Conservation (phyloP, 2,888 invertebrate genomes). For the Temnothorax unifasciatus region DNA sequence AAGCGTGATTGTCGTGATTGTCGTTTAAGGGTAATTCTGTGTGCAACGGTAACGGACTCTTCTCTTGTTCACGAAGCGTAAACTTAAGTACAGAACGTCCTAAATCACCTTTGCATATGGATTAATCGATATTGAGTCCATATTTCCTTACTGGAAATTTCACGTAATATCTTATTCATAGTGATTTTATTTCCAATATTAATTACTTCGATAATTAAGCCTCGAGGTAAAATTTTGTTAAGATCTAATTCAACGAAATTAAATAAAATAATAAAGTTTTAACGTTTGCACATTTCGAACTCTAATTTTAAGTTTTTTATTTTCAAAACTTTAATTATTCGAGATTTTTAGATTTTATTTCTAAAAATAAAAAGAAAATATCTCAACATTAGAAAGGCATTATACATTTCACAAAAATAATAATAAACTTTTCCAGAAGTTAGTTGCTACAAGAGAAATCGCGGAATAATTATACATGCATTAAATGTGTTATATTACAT, state of each 20-base stretch:
- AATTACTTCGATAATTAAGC: background rate
- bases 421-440: background rate
- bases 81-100: background rate
- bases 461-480: background rate
- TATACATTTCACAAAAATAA: background rate
- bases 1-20: background rate
- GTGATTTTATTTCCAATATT: background rate
- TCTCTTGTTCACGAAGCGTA: background rate
- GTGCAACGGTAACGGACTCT: background rate
- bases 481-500: background rate
- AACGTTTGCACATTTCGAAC: background rate
- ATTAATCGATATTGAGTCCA: background rate
- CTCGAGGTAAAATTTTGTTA: background rate
- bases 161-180: background rate
- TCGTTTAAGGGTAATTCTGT: background rate
- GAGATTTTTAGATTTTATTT: background rate
- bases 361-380: background rate
- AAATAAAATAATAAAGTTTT: background rate
- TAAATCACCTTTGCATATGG: background rate
- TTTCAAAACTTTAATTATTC: slow-evolving; percentile 12
- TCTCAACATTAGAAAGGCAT: background rate
- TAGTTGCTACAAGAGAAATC: background rate
- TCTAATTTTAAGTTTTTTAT: background rate
- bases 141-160: background rate
- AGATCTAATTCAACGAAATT: background rate